These are phyloP conservation scores for Rhipidura dahli DNA, from an alignment of 2,113 vertebrate species.

Conservation along the genomic window DNA sequence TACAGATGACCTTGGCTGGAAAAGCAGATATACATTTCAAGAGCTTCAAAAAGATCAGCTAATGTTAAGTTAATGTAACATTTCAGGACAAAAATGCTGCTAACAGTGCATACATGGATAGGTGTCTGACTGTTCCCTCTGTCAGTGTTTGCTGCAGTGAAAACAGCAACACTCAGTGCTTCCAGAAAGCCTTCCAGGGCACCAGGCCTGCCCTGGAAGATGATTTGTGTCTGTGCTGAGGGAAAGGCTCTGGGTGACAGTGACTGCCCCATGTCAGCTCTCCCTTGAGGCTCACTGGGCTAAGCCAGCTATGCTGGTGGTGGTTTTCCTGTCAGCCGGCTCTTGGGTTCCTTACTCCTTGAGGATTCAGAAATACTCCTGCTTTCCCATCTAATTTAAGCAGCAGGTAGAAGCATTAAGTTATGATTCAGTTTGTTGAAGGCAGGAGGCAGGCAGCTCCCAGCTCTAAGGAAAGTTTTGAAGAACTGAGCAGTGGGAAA, in stretches of 20 bases:
- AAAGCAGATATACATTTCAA: neutral
- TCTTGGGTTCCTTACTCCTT: neutral
- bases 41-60: neutral
- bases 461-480: neutral
- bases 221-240: neutral
- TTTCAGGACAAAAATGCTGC: neutral
- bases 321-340: neutral
- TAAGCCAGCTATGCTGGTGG: neutral
- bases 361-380: neutral
- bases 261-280: neutral
- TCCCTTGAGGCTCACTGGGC: neutral
- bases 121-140: neutral
- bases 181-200: neutral
- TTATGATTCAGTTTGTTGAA: neutral
- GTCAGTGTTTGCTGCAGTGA: neutral
- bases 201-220: neutral
- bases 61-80: neutral
- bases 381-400: neutral
- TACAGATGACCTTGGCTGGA: neutral
- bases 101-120: rapidly evolving
- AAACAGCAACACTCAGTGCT: neutral
- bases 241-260: neutral
- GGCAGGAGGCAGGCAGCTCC: neutral
- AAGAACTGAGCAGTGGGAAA: neutral
- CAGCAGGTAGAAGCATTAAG: neutral